A percentile compares a stretch with the other conserved stretches of the same genome.
Conservation (phyloP, 1,140 invertebrate genomes). For the Apis cerana region DNA sequence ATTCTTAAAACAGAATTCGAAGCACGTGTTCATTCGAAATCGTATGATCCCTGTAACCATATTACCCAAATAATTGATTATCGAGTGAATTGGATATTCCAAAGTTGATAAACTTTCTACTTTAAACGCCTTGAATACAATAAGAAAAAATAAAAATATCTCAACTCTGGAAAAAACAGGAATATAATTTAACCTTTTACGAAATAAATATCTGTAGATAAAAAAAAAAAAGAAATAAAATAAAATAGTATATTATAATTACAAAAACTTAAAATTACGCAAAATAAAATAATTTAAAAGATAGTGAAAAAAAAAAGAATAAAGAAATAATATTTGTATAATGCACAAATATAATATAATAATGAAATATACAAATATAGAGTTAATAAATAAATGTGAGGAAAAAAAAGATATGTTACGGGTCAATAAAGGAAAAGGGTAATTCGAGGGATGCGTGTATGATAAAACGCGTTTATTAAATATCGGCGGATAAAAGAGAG, state of each 20-base stretch:
- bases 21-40: background rate
- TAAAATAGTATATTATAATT: background rate
- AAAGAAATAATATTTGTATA: background rate
- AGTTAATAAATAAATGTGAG: too few species aligned
- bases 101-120: background rate
- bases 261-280: background rate
- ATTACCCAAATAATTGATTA: conserved; percentile 8
- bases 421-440: background rate
- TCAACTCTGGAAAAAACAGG: background rate
- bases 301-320: background rate
- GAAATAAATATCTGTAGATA: background rate
- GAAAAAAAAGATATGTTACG: background rate
- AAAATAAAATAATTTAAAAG: too few species aligned
- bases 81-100: background rate
- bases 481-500: conserved; percentile 45
- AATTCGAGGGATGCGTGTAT: conserved; percentile 3
- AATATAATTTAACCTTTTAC: background rate
- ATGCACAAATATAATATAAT: background rate
- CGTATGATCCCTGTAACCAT: background rate
- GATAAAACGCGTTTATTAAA: conserved; percentile 51
- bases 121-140: background rate
- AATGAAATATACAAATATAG: too few species aligned
- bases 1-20: too few species aligned
- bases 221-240: background rate
- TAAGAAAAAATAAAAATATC: background rate